Base-by-base conservation (phyloP, 2,888 invertebrate genomes). In the Ectemnius cavifrons region DNA sequence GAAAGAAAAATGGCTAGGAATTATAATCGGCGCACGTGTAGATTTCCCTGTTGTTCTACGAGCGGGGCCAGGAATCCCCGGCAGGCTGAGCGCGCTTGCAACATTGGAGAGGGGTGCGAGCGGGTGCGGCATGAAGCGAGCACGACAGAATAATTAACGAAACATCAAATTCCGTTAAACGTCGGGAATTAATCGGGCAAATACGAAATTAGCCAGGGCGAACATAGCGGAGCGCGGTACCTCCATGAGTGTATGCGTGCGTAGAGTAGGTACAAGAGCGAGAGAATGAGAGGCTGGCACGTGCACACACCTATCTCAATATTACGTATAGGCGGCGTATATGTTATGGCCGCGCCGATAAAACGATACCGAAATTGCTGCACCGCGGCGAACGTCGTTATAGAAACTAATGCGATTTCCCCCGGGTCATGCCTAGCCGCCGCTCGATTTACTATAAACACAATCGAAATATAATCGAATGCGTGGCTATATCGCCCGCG, bases 141-240 rank as follows among this genome's bases (percentile, higher is more conserved):
- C 83, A 80, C 86, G 84, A 86, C 85, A 85, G 86, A 88, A 87
- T 89, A 89, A 89, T 89, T 89, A 87, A 85, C 86, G 86, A 86
- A 86, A 88, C 87, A 88, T 87, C 87, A 87, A 88, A 88, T 88
- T 86, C 88, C 87, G 87, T 88, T 88, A 87, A 88, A 87, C 82
- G 85, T 80, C 74, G 81, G 81, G 85, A 89, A 88, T 89, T 89
- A 88, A 89, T 89, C 86, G 86, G 82, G 85, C 86, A 88, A 88
- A 88, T 86, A 88, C 85, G 84, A 88, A 88, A 88, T 89, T 87
- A 88, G 89, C 86, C 83, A 84, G 86, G 78, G 83, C 81, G 81
- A 75, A 69, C 67, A 70, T 67, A 65, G 52, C 63, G 76, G 67
- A 73, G 71, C 66, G 69, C 66, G 52, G 8, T 52, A 4, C 52